These are phyloP conservation scores for Dendrocincla tyrannina DNA, from an alignment of 2,797 vertebrate genomes.

Conservation along the genomic window DNA sequence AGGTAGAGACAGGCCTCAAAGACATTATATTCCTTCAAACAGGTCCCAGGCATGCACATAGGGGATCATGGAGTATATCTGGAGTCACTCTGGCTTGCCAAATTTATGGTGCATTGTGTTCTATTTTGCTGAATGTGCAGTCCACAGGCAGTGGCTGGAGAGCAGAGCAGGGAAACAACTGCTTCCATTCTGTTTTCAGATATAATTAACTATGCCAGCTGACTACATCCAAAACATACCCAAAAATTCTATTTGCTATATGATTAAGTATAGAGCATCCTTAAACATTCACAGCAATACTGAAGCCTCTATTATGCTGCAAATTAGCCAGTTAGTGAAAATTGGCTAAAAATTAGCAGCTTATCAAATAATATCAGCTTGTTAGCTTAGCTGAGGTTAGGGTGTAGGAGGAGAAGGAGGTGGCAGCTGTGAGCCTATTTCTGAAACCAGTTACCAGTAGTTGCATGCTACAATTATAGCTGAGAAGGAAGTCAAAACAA, in stretches of 20 bases:
- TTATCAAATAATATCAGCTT: neutral
- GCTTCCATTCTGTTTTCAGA: neutral
- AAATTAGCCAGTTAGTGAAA: neutral
- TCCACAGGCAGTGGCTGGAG: neutral
- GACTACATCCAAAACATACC: neutral
- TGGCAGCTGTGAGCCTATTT: neutral
- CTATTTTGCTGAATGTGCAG: neutral
- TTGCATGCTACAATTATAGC: neutral
- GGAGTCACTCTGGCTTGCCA: neutral
- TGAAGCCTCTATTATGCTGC: neutral
- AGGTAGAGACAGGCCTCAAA: neutral
- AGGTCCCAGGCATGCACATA: rapidly evolving
- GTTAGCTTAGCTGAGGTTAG: neutral
- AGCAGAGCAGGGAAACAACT: neutral
- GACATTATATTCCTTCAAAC: neutral
- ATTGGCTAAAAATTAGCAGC: neutral
- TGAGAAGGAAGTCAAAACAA: constrained; percentile 8
- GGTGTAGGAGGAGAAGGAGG: neutral
- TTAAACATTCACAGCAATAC: neutral
- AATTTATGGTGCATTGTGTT: neutral
- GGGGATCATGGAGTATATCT: neutral
- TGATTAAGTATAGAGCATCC: neutral
- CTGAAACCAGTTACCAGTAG: neutral
- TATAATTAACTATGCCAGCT: neutral
- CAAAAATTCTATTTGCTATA: neutral